Percentiles rank a stretch among this genome's conserved stretches.
Evolutionary conservation across 2,888 invertebrate genomes (phyloP).

Genomic region (Xestoiulus laeticollis): DNA sequence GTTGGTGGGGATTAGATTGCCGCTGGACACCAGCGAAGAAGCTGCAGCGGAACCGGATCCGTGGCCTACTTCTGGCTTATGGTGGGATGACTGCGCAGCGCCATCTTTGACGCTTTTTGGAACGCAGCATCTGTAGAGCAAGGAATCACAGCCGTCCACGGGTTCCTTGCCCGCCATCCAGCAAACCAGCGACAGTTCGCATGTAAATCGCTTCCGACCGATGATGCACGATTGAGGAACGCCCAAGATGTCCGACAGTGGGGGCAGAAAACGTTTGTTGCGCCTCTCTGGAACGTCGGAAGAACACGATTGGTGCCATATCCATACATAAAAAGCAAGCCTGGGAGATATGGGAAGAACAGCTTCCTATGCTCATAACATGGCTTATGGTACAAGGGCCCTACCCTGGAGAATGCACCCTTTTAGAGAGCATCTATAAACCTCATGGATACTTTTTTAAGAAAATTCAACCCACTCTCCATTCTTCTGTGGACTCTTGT

Average conservation of each 20-base stretch:
- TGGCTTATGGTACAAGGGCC: too few species aligned
- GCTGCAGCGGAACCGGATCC: conserved; percentile 34
- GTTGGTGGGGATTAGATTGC: conserved; percentile 50
- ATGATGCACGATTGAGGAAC: conserved; percentile 53
- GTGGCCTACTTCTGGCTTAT: background rate
- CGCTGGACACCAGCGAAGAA: conserved; percentile 33
- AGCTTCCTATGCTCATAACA: too few species aligned
- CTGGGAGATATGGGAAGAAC: background rate
- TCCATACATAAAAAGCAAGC: conserved; percentile 12
- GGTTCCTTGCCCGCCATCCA: conserved; percentile 53
- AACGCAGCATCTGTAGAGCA: conserved; percentile 54
- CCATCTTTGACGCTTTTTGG: conserved; percentile 50
- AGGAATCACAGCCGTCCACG: conserved; percentile 54
- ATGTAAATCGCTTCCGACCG: conserved; percentile 50
- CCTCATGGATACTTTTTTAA: background rate
- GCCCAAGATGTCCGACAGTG: conserved; percentile 51
- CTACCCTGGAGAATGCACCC: background rate
- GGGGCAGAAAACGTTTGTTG: conserved; percentile 51
- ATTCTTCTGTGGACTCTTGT: too few species aligned
- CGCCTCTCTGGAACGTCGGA: conserved; percentile 50
- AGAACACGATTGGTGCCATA: conserved; percentile 45
- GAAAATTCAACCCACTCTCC: too few species aligned
- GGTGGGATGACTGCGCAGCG: background rate
- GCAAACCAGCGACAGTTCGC: conserved; percentile 53
- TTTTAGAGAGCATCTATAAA: too few species aligned